Conservation (phyloP, 2,797 vertebrate species). For the Hydrocynus forskahlii region DNA sequence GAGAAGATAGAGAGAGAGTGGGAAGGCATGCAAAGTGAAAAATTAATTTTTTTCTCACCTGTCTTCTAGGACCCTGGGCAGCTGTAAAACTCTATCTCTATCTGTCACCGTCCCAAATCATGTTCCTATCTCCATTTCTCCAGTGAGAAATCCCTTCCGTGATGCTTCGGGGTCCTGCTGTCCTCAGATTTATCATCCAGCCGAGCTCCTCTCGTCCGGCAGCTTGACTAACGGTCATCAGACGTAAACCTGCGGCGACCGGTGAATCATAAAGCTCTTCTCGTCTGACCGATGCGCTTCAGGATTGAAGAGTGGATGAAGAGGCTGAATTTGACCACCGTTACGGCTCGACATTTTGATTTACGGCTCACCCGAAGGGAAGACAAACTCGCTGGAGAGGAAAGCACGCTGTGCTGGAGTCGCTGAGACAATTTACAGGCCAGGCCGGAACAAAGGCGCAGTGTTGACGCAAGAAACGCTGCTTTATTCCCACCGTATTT, state of each 20-base stretch:
- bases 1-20: background rate
- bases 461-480: conserved; percentile 26
- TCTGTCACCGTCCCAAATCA: conserved; percentile 16
- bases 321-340: conserved; percentile 21
- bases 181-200: conserved; percentile 21
- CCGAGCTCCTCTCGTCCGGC: background rate
- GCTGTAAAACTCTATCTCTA: background rate
- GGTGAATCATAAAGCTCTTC: conserved; percentile 35
- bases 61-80: conserved; percentile 8
- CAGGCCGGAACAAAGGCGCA: conserved; percentile 15
- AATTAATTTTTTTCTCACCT: background rate
- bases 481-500: conserved; percentile 30
- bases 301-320: conserved; percentile 4
- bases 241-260: background rate
- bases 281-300: conserved; percentile 30
- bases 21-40: background rate
- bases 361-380: conserved; percentile 27
- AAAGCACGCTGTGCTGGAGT: background rate
- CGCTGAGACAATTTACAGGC: conserved; percentile 23
- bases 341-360: conserved; percentile 16
- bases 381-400: conserved; percentile 37
- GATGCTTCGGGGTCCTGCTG: background rate
- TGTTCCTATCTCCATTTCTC: background rate
- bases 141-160: background rate
- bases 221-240: conserved; percentile 28